phyloP scores from a whole-genome alignment of 2,113 vertebrate species.

The Sceloporus undulatus region DNA sequence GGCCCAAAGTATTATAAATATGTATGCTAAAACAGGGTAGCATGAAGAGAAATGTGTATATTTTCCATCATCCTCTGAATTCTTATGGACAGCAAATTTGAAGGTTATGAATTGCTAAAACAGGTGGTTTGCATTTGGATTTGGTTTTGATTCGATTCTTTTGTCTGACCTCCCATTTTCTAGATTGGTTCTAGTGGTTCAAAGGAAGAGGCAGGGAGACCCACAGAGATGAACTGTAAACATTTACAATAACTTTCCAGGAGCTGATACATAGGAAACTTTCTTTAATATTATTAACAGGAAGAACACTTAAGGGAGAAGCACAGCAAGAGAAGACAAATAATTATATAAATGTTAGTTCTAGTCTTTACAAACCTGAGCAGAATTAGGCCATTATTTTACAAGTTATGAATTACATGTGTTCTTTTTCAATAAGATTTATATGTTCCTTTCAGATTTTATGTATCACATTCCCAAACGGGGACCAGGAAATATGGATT shows the following conservation, averaged over 20 bases:
- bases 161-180: neutral
- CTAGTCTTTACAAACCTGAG: neutral
- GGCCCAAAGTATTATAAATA: neutral
- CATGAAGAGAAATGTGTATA: too few species aligned
- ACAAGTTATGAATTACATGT: constrained; percentile 15
- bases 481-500: constrained; percentile 3
- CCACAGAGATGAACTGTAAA: neutral
- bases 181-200: neutral
- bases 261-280: neutral
- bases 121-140: neutral
- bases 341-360: neutral
- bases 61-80: neutral
- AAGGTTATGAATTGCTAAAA: neutral
- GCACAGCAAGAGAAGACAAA: neutral
- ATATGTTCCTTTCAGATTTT: neutral
- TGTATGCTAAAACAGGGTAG: neutral
- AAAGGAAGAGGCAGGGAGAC: neutral
- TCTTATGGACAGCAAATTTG: neutral
- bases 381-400: constrained; percentile 13
- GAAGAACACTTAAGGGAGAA: neutral
- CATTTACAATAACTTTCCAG: neutral
- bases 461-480: neutral
- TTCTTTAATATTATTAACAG: neutral
- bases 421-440: constrained; percentile 1
- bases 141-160: neutral